Evolutionary conservation across 1,140 invertebrate species (phyloP).

Genomic region (Probaryconus sp.): DNA sequence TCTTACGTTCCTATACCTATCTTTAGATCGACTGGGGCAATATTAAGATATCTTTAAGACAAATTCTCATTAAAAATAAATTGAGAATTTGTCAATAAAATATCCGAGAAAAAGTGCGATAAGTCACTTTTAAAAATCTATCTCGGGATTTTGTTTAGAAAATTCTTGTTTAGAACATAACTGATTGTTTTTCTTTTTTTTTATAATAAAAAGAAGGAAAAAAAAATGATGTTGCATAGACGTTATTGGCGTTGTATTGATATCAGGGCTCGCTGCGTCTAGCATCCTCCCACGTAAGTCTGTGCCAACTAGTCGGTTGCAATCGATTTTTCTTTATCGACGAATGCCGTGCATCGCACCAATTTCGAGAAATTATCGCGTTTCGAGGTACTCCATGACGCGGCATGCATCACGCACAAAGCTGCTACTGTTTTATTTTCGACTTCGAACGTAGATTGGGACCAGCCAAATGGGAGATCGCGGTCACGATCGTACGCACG

Average conservation of each 20-base stretch:
- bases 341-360: conserved; percentile 69
- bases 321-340: conserved; percentile 68
- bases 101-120: too few species aligned
- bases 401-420: conserved; percentile 61
- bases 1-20: background rate
- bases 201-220: too few species aligned
- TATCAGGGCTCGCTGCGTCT: conserved; percentile 6
- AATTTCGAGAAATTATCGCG: conserved; percentile 75
- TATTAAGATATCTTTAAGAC: too few species aligned
- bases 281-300: conserved; percentile 6
- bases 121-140: too few species aligned
- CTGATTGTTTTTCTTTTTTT: too few species aligned
- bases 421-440: conserved; percentile 27
- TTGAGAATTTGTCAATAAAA: too few species aligned
- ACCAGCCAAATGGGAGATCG: conserved; percentile 9
- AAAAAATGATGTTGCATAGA: too few species aligned
- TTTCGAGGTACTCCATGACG: conserved; percentile 39
- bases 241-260: conserved; percentile 7
- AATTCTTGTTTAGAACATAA: too few species aligned
- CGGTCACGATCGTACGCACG: background rate
- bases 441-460: conserved; percentile 27
- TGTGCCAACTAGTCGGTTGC: conserved; percentile 35
- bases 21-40: too few species aligned
- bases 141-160: too few species aligned
- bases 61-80: too few species aligned